Percentiles rank a stretch among this genome's conserved stretches.
phyloP scores from a whole-genome alignment of 2,888 invertebrate species.

The Imbricaverruca yamaguchii region DNA sequence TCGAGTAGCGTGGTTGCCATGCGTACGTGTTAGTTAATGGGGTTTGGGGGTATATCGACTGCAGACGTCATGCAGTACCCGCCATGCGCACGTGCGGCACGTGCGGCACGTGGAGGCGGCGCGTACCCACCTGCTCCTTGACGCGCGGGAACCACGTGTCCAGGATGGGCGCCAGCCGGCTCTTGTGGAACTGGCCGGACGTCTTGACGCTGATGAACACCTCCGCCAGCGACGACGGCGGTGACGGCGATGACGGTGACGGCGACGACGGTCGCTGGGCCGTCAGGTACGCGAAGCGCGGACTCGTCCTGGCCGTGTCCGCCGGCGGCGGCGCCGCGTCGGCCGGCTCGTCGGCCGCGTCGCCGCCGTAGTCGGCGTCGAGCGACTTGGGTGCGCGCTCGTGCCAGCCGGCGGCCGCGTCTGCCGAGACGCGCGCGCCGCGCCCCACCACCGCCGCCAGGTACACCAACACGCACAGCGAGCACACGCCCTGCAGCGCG shows the following conservation, averaged over 20 bases:
- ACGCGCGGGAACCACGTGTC: slow-evolving; percentile 94
- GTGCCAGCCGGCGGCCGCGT: background rate
- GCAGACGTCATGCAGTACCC: no score
- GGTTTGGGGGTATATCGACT: no score
- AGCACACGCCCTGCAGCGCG: slow-evolving; percentile 3
- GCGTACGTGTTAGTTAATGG: no score
- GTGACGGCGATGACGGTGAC: background rate
- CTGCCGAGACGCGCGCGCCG: background rate
- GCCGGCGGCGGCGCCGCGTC: background rate
- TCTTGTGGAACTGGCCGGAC: slow-evolving; percentile 74
- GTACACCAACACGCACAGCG: background rate
- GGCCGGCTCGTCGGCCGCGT: background rate
- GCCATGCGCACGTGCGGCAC: background rate
- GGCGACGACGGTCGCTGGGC: no score
- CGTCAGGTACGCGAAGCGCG: background rate
- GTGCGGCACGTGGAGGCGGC: no score
- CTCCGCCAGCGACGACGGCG: slow-evolving; percentile 29
- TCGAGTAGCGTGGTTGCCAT: no score
- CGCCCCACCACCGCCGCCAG: background rate
- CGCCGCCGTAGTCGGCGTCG: slow-evolving; percentile 5
- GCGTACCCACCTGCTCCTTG: slow-evolving; percentile 67
- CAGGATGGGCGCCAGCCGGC: slow-evolving; percentile 75
- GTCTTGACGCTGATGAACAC: slow-evolving; percentile 94
- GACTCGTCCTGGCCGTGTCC: background rate
- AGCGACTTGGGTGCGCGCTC: background rate